Evolutionary conservation across 2,113 vertebrate species (phyloP), one percentile per base, ranked within the genome.

Genomic region (Phalacrocorax aristotelis): DNA sequence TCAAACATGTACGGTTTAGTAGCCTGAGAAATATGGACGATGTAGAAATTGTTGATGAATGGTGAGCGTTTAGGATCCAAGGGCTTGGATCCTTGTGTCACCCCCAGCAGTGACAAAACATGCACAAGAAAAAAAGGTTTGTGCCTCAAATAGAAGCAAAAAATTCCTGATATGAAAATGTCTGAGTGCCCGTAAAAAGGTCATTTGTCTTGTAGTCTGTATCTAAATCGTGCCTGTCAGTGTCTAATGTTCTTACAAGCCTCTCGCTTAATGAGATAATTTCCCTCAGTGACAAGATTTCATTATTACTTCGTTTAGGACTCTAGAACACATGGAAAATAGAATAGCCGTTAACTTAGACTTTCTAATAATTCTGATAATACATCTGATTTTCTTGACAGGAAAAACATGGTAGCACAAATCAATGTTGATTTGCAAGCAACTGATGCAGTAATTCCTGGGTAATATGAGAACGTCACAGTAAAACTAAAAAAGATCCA

Each of bases 131-230:
- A 21, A 48, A 26, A 46, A 32, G 12, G 8, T 3, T 58, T 55
- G 14, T 69, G 57, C 26, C 10, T 76, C 19, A 42, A 55, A 10
- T 38, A 22, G 18, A 64, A 44, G 9, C 36, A 25, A 38, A 40
- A 44, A 26, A 65, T 89, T 91, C 46, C 61, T 89, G 22, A 10
- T 61, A 34, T 2, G 7, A 65, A 90, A 72, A 18, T 38, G 19
- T 86, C 49, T 69, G 44, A 40, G 57, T 69, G 52, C n/a, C 17
- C 25, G 5, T 64, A 38, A 4, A 55, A 92, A 52, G 11, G 5
- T 42, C 0, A 0, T 13, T 90, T 10, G 2, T 55, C 48, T 69
- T 52, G 10, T 46, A 77, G 20, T 70, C 15, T 4, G 1, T 17
- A 11, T 23, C 64, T 66, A 7, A 30, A 81, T 40, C 68, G n/a